Evolutionary conservation across 2,888 invertebrate species (phyloP).

Genomic region (Scaeva pyrastri): DNA sequence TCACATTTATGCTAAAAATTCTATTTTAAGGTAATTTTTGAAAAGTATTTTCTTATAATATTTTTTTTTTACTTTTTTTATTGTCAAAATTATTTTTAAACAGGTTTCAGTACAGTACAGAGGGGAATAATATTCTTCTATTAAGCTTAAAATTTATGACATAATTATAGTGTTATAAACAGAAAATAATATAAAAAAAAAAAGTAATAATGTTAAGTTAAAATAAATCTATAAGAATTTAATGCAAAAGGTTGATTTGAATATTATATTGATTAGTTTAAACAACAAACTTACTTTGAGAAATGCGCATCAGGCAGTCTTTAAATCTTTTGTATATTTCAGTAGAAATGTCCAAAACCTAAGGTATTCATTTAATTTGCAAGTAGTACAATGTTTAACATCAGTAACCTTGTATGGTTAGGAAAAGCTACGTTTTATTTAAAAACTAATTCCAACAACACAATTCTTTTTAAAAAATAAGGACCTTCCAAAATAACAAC

Average conservation of each 20-base stretch:
- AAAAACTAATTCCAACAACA: too few relatives aligned
- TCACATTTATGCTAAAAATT: constrained; percentile 33
- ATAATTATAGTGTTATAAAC: background rate
- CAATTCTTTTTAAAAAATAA: too few relatives aligned
- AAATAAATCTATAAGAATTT: background rate
- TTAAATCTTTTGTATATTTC: too few relatives aligned
- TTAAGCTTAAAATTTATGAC: background rate
- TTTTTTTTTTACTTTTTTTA: constrained; percentile 68
- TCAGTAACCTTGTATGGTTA: too few relatives aligned
- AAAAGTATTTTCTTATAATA: constrained; percentile 62
- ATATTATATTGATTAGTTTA: background rate
- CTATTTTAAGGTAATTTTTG: constrained; percentile 56
- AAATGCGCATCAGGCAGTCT: too few relatives aligned
- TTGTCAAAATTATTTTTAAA: constrained; percentile 78
- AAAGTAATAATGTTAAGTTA: background rate
- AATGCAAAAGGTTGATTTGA: constrained; percentile 1
- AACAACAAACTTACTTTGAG: too few relatives aligned
- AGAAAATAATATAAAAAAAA: background rate
- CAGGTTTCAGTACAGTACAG: constrained; percentile 76
- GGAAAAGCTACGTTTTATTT: too few relatives aligned
- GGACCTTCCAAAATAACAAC: too few relatives aligned
- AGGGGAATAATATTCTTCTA: constrained; percentile 45
- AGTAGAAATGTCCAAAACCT: too few relatives aligned
- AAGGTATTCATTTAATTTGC: too few relatives aligned
- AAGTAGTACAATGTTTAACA: too few relatives aligned